Evolutionary conservation across 2,888 invertebrate genomes (phyloP).

Genomic region (Herminia tarsipennalis): DNA sequence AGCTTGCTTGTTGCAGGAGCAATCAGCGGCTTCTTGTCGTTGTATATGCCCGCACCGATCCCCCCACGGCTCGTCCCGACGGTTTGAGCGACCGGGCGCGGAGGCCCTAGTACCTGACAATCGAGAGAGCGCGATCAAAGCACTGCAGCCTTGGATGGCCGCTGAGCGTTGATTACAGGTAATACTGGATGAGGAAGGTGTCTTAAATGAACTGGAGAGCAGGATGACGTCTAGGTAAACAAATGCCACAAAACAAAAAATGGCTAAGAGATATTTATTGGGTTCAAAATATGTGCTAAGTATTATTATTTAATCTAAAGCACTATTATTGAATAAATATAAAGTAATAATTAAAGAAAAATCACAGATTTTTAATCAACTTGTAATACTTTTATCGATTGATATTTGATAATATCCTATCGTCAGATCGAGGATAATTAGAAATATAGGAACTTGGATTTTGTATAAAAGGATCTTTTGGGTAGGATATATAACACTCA

Average conservation of each 20-base stretch:
- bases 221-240: too few species aligned
- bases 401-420: too few species aligned
- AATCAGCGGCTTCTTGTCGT: constrained; percentile 68
- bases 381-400: too few species aligned
- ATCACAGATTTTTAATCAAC: too few species aligned
- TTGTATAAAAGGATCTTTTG: neutral
- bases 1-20: constrained; percentile 70
- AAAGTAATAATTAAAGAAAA: too few species aligned
- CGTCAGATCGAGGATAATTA: too few species aligned
- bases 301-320: too few species aligned
- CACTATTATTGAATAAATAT: too few species aligned
- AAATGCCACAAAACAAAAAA: too few species aligned
- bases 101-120: constrained; percentile 83
- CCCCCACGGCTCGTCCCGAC: constrained; percentile 81
- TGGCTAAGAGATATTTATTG: too few species aligned
- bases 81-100: constrained; percentile 81
- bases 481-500: constrained; percentile 1
- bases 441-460: neutral
- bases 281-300: too few species aligned
- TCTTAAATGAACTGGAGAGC: neutral
- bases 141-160: constrained; percentile 56
- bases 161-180: constrained; percentile 51
- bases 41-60: constrained; percentile 78
- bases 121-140: constrained; percentile 70
- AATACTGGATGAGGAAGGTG: neutral